Conservation (phyloP, 2,888 invertebrate species). For the Drosophila recens region DNA sequence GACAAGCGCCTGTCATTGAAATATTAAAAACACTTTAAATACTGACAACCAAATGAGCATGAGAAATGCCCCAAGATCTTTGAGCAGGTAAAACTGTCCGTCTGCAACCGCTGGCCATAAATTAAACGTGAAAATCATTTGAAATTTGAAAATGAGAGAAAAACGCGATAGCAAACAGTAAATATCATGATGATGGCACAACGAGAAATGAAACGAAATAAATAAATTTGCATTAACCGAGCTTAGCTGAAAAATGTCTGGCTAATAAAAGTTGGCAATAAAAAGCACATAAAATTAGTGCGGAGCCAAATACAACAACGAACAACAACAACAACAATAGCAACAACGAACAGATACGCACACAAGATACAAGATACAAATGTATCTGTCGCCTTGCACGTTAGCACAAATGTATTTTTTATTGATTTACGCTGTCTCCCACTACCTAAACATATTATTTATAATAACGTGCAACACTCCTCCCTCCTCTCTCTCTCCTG, state of each 20-base stretch:
- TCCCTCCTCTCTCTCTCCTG: not conserved
- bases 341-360: not conserved
- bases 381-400: slow-evolving; percentile 57
- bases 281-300: slow-evolving; percentile 79
- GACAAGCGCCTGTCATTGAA: slow-evolving; percentile 80
- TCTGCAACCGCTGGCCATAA: slow-evolving; percentile 58
- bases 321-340: slow-evolving; percentile 6
- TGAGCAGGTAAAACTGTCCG: slow-evolving; percentile 56
- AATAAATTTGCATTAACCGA: slow-evolving; percentile 77
- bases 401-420: slow-evolving; percentile 52
- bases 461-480: slow-evolving; percentile 47
- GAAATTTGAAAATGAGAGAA: slow-evolving; percentile 8
- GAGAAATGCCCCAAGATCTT: slow-evolving; percentile 45
- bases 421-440: slow-evolving; percentile 63
- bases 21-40: slow-evolving; percentile 81
- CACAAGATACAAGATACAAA: slow-evolving; percentile 50
- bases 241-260: slow-evolving; percentile 77
- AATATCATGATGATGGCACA: slow-evolving; percentile 28
- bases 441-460: slow-evolving; percentile 61
- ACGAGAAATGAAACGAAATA: slow-evolving; percentile 57
- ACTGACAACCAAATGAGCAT: slow-evolving; percentile 65
- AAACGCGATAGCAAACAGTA: slow-evolving; percentile 5
- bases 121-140: slow-evolving; percentile 62
- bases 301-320: slow-evolving; percentile 25
- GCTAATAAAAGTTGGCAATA: slow-evolving; percentile 78